Percentiles rank a stretch among this genome's conserved stretches.
Evolutionary conservation across 2,888 invertebrate genomes (phyloP).

Genomic region (Chrysolina haemoptera): DNA sequence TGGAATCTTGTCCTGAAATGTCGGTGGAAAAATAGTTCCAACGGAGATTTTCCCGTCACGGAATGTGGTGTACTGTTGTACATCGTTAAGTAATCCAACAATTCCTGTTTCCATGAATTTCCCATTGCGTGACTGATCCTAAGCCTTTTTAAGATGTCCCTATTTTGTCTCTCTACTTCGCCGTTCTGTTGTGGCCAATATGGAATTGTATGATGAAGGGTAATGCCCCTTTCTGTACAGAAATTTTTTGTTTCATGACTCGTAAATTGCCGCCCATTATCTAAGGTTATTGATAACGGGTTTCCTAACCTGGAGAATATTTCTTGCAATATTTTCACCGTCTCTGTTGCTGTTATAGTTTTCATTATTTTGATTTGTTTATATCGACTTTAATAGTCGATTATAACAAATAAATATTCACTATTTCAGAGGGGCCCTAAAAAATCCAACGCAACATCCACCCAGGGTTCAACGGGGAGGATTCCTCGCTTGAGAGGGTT

Average conservation of each 20-base stretch:
- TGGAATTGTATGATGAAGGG: slow-evolving; percentile 41
- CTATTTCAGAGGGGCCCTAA: no score
- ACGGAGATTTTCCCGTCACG: slow-evolving; percentile 39
- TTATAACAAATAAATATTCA: no score
- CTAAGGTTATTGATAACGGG: slow-evolving; percentile 39
- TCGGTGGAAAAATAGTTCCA: slow-evolving; percentile 40
- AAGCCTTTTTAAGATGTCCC: slow-evolving; percentile 53
- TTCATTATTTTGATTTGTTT: no score
- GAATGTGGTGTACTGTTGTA: slow-evolving; percentile 55
- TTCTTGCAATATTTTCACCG: no score
- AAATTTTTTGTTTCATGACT: slow-evolving; percentile 28
- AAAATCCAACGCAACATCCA: no score
- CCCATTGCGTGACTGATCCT: slow-evolving; percentile 53
- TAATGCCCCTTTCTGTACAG: not conserved
- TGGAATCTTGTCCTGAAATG: slow-evolving; percentile 44
- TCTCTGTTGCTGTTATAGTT: no score
- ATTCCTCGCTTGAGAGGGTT: no score
- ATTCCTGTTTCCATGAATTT: slow-evolving; percentile 50
- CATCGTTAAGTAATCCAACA: slow-evolving; percentile 54
- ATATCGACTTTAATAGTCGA: no score
- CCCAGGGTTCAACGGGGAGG: no score
- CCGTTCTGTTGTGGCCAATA: slow-evolving; percentile 45
- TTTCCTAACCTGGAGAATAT: no score
- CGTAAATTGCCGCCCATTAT: slow-evolving; percentile 4
- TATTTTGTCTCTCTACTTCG: slow-evolving; percentile 56